These are phyloP conservation scores for Bradypodion pumilum DNA, from an alignment of 2,797 vertebrate genomes.

Conservation along the genomic window DNA sequence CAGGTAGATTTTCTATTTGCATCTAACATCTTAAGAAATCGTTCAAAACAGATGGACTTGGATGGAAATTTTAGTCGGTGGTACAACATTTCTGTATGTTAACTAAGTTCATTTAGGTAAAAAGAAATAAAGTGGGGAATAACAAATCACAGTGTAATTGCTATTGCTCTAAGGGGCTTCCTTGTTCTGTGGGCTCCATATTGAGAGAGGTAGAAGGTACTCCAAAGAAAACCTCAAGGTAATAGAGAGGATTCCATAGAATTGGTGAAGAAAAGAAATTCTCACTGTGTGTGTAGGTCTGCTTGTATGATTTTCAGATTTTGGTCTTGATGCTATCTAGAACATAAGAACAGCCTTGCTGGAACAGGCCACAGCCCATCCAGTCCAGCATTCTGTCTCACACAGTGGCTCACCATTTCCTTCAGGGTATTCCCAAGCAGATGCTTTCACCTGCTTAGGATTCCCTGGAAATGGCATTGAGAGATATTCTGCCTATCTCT, in stretches of 20 bases:
- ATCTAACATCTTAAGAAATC: slow-evolving; percentile 32
- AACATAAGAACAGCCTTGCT: no score
- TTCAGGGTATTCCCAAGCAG: no score
- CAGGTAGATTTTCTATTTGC: slow-evolving; percentile 31
- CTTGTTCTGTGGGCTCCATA: background rate
- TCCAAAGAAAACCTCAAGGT: no score
- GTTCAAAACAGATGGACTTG: background rate
- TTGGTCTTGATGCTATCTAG: no score
- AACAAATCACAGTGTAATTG: background rate
- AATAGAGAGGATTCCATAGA: background rate
- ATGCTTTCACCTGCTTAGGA: no score
- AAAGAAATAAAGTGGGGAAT: background rate
- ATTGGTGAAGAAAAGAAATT: background rate
- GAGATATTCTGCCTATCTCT: no score
- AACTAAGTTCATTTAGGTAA: background rate
- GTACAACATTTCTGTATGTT: background rate
- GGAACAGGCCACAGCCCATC: no score
- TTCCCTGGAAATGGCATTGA: no score
- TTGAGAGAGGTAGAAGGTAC: background rate
- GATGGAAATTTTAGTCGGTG: slow-evolving; percentile 13
- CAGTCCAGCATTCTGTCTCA: no score
- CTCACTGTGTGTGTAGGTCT: background rate
- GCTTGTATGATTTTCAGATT: background rate
- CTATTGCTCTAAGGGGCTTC: background rate
- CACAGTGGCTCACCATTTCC: no score